Evolutionary conservation across 2,797 vertebrate species (phyloP), one percentile per base, ranked within the genome.

Genomic region (Morelia viridis): DNA sequence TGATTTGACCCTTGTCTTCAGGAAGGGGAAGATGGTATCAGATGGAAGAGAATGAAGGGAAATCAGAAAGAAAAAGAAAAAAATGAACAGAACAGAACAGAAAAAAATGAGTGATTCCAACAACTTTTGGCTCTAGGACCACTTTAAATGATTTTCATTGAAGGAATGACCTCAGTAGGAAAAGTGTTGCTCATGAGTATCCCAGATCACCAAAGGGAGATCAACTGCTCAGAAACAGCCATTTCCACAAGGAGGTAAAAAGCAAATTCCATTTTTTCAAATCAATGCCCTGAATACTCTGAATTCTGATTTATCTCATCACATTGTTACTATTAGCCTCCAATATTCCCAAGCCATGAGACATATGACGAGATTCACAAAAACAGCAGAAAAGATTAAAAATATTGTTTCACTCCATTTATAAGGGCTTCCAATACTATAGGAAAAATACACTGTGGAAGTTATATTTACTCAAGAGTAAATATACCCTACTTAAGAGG

Each of bases 251-350:
- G 19, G 13, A 31, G 17, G 41, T 62, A 35, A 84, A 8, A 84
- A 15, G 57, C 22, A 80, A 83, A 90, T 50, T 58, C 22, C 28
- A 28, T 80, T 35, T 35, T 31, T 31, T 87, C 28, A 24, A 6
- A 6, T 60, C 46, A 2, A 90, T 91, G 26, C 0, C 85, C 11
- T 28, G 0, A 3, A 89, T 41, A 24, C 68, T 57, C 50, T 31
- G 90, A 92, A 0, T 8, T 71, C 60, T 31, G 9, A 91, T 91
- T 71, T 62, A 41, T 86, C 4, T 94, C 8, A 26, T 89, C 86
- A 91, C 87, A 71, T 80, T 90, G 84, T 12, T 92, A 68, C 0
- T 13, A 92, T 57, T 85, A 85, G 89, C 85, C 35, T 89, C 41
- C n/a, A 10, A 89, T 76, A 57, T 12, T 64, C 89, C 28, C 91